Evolutionary conservation across 2,797 vertebrate genomes (phyloP), one percentile per base, ranked within the genome.

Genomic region (Harpagifer antarcticus): DNA sequence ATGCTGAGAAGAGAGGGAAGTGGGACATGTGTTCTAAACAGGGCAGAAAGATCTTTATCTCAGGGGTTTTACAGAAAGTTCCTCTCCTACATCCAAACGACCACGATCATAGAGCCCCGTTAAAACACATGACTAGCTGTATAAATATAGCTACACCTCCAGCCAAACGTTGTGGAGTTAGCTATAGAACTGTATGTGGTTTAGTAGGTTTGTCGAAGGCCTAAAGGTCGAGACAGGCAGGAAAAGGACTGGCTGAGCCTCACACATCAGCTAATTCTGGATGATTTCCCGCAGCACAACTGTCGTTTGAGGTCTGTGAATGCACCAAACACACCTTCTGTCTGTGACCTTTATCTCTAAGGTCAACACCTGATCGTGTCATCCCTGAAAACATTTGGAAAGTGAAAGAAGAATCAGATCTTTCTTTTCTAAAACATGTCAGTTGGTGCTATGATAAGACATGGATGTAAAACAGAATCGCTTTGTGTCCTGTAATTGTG

Each of bases 31-130:
- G 71, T 67, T 82, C 66, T 71, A 70, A 83, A 80, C 74, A 72
- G 9, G 31, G 62, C 55, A 79, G 49, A 83, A 58, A 89, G 91
- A 89, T 89, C 72, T 88, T 79, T 88, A 90, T 91, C 90, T 81
- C 33, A 44, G 19, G 27, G 27, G 62, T 76, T 87, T 81, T 74
- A 76, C 57, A 67, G 49, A 78, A 79, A 52, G 84, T 88, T 86
- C 91, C 81, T 84, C 81, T 82, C 56, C 47, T 72, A 78, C n/a
- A 72, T 86, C 58, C 72, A 73, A 82, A 83, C 16, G 13, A 65
- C 66, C 31, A 42, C 57, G 42, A 75, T 59, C 67, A 61, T 55
- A 64, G 68, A 64, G 68, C 23, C 43, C 14, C 69, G 54, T 62
- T 44, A 43, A 71, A 83, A 68, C 70, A 65, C 79, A 78, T 27